These are phyloP conservation scores for Colinus virginianus DNA, from an alignment of 2,113 vertebrate species.

Conservation along the genomic window DNA sequence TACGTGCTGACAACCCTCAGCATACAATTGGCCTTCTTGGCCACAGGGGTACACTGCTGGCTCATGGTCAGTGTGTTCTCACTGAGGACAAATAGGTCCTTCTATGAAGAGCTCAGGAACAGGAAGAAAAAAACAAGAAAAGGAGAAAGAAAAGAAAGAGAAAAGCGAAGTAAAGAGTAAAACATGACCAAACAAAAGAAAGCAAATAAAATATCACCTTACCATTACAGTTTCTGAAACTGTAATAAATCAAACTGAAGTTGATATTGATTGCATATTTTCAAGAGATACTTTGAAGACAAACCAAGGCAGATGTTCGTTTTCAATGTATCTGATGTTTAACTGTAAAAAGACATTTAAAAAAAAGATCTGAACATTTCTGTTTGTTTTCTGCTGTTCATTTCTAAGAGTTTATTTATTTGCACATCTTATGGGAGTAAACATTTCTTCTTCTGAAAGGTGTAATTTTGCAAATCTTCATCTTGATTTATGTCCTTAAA, in stretches of 20 bases:
- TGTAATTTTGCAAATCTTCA: neutral
- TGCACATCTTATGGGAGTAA: neutral
- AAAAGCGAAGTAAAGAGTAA: neutral
- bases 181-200: neutral
- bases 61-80: neutral
- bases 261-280: neutral
- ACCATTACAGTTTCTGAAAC: neutral
- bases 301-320: neutral
- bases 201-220: accelerated
- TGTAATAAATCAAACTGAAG: neutral
- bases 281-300: neutral
- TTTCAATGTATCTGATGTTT: neutral
- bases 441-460: neutral
- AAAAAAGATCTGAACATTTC: neutral
- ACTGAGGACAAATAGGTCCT: neutral
- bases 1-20: no score
- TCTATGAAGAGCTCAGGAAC: neutral
- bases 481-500: neutral
- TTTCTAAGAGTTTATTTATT: neutral
- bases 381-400: neutral
- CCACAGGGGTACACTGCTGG: no score
- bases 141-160: neutral
- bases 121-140: neutral
- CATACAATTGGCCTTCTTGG: no score
- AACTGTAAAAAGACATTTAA: neutral